A percentile compares a stretch with the other conserved stretches of the same genome.
Evolutionary conservation across 2,888 invertebrate genomes (phyloP).

Genomic region (Apamea monoglypha): DNA sequence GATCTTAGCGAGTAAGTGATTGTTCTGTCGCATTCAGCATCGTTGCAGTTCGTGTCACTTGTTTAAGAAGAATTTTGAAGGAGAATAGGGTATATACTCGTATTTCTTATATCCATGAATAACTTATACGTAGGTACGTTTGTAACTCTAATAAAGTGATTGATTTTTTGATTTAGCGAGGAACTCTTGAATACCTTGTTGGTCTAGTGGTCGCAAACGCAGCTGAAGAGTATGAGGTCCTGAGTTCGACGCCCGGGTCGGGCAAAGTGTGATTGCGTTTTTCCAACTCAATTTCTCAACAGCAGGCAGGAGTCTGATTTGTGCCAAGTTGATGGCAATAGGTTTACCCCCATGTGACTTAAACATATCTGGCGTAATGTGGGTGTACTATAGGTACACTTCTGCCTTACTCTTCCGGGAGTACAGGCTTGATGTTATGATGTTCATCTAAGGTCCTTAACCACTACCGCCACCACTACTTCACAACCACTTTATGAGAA

Average conservation of each 20-base stretch:
- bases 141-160: not conserved
- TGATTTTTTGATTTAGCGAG: not conserved
- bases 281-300: no score
- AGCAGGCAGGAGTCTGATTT: no score
- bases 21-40: slow-evolving; percentile 10
- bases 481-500: no score
- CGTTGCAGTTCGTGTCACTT: not conserved
- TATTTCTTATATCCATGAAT: not conserved
- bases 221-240: not conserved
- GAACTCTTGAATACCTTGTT: not conserved
- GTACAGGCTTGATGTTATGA: not conserved
- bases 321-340: no score
- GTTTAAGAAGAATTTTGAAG: not conserved
- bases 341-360: not conserved
- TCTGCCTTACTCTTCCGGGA: not conserved
- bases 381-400: not conserved
- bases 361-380: not conserved
- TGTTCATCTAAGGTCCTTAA: not conserved
- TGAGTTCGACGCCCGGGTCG: not conserved
- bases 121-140: not conserved
- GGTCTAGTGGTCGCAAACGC: not conserved
- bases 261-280: no score
- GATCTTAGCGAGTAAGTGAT: slow-evolving; percentile 45
- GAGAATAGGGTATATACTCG: not conserved
- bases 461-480: no score